Base-by-base conservation (phyloP, 2,888 invertebrate species). In the Thymelicus lineola region DNA sequence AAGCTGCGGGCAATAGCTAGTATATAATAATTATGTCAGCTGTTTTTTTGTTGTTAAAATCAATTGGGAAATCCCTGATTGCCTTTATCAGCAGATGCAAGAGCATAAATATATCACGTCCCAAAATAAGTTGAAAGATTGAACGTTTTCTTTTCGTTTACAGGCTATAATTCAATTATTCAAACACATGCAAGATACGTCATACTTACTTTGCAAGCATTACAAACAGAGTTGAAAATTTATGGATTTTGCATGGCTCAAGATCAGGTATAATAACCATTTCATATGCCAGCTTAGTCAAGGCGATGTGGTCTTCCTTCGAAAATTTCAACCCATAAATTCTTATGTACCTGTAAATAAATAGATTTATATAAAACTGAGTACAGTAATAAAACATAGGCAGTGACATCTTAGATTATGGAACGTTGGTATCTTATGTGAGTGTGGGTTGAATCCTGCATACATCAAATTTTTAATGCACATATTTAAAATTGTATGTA, bases 251-350 rank as follows among this genome's bases (percentile, higher is more conserved):
- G 73, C 95, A 94, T 72, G 97, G 96, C 85, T 98, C 97, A 71
- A 98, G 90, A 77, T 97, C 95, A 55, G 97, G 96, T 78, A 97
- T 96, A 14, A 95, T 95, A 46, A 97, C 88, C 72, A 98, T 88
- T 82, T 98, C 96, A 86, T 96, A 97, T 71, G 96, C 94, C 70
- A 98, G 86, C 81, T 97, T 96, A 59, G 98, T 95, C 61, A 99
- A 94, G 17, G 95, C 90, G 63, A 98, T 94, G 85, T 99, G 98
- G 85, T 98, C 98, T 76, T 97, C 97, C 86, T 98, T 98, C 1
- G 97, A 96, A 88, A 99, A 98, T 85, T 97, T 97, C 74, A 97
- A 87, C 7, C 98, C 98, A 92, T 98, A 97, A 71, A 98, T 92
- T 79, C 96, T 95, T 66, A 98, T 95, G 82, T 97, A 98, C 80